Evolutionary conservation across 30 jellyfish, hydroid and myxozoan species (phyloP).

Genomic region (Cassiopea andromeda): DNA sequence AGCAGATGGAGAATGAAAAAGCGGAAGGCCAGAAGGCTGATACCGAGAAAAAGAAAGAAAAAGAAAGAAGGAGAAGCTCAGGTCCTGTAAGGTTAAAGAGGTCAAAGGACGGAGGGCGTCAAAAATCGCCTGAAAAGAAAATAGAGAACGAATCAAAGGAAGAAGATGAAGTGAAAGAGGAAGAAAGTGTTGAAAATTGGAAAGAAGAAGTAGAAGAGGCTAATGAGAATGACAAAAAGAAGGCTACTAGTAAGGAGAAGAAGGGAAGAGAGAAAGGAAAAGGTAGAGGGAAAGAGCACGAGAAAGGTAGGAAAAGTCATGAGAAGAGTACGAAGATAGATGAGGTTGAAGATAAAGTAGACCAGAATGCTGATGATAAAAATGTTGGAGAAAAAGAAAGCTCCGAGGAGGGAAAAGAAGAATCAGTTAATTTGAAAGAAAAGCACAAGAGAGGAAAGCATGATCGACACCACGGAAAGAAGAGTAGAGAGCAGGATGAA

Average conservation of each 20-base stretch:
- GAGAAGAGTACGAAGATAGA: slow-evolving; percentile 21
- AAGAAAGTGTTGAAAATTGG: slow-evolving; percentile 37
- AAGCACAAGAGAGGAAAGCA: slow-evolving; percentile 38
- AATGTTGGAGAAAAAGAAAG: slow-evolving; percentile 37
- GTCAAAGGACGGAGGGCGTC: slow-evolving; percentile 41
- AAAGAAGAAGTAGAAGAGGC: slow-evolving; percentile 49
- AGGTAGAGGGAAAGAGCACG: slow-evolving; percentile 3
- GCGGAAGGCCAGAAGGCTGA: neutral
- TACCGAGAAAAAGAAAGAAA: neutral
- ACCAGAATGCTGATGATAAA: slow-evolving; percentile 7
- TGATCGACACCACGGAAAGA: slow-evolving; percentile 51
- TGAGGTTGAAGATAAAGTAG: slow-evolving; percentile 25
- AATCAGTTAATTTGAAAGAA: slow-evolving; percentile 28
- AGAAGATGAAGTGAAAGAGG: slow-evolving; percentile 26
- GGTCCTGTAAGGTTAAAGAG: slow-evolving; percentile 71
- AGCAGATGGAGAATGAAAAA: neutral
- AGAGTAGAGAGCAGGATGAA: slow-evolving; percentile 1
- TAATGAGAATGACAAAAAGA: slow-evolving; percentile 32
- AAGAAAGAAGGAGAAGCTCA: slow-evolving; percentile 33
- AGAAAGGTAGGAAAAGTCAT: slow-evolving; percentile 9
- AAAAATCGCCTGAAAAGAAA: slow-evolving; percentile 44
- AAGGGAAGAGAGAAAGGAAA: slow-evolving; percentile 19
- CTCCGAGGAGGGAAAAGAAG: slow-evolving; percentile 40
- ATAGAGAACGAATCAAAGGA: slow-evolving; percentile 22
- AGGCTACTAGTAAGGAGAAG: slow-evolving; percentile 47